These are phyloP conservation scores for Axea sp. DNA, from an alignment of 2,888 invertebrate species.

Conservation along the genomic window DNA sequence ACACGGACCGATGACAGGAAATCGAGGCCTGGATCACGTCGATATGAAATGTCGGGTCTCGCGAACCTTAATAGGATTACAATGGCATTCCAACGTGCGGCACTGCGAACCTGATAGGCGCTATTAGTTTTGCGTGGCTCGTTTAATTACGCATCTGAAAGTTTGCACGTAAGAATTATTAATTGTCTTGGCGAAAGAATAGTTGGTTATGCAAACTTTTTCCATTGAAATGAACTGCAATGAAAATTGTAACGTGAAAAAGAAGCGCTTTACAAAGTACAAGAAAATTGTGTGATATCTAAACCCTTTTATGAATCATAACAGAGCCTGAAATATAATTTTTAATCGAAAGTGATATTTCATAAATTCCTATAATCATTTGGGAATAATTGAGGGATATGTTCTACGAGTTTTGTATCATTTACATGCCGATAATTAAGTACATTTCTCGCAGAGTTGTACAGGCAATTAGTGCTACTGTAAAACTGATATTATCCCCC, in stretches of 20 bases:
- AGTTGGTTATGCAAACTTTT: too few species aligned
- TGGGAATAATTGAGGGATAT: too few species aligned
- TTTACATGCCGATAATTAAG: slow-evolving; percentile 49
- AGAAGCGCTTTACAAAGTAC: too few species aligned
- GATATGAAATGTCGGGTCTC: slow-evolving; percentile 23
- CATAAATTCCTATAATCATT: too few species aligned
- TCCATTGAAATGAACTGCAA: too few species aligned
- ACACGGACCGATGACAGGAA: slow-evolving; percentile 44
- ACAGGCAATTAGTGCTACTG: slow-evolving; percentile 57
- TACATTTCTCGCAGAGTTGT: slow-evolving; percentile 40
- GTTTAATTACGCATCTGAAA: slow-evolving; percentile 34
- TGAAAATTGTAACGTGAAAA: too few species aligned
- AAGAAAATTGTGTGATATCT: too few species aligned
- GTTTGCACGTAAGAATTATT: slow-evolving; percentile 16
- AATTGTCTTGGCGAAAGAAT: slow-evolving; percentile 16
- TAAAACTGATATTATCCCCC: slow-evolving; percentile 35
- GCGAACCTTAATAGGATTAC: slow-evolving; percentile 58
- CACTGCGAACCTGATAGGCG: slow-evolving; percentile 26
- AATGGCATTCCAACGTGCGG: slow-evolving; percentile 50
- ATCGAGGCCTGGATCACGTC: slow-evolving; percentile 58
- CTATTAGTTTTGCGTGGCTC: slow-evolving; percentile 29
- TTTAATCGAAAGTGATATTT: too few species aligned
- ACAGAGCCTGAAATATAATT: too few species aligned
- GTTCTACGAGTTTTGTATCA: too few species aligned
- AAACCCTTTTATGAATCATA: too few species aligned